Percentiles rank a stretch among this genome's conserved stretches.
Conservation (phyloP, 2,797 vertebrate genomes). For the Lagocephalus sceleratus region DNA sequence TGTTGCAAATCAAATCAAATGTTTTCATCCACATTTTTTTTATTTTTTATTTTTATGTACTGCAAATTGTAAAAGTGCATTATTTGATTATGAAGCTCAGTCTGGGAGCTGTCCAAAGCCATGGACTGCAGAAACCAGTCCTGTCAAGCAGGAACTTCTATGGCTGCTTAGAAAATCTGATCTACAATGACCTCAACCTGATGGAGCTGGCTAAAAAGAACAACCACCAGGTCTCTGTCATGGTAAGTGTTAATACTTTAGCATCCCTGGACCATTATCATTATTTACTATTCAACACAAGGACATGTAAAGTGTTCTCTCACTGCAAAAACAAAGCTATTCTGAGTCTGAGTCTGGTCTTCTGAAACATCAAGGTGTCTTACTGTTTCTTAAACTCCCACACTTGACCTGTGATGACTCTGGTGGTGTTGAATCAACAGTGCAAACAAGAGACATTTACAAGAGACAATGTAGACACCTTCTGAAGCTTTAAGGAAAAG, state of each 20-base stretch:
- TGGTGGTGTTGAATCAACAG: neutral
- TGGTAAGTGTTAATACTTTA: constrained; percentile 76
- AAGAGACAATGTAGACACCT: neutral
- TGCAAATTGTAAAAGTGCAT: neutral
- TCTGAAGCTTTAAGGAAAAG: too few species aligned
- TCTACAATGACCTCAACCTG: constrained; percentile 89
- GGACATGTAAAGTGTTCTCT: too few species aligned
- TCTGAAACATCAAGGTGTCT: too few species aligned
- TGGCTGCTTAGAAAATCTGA: constrained; percentile 93
- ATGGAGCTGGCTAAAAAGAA: constrained; percentile 88
- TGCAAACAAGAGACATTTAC: neutral
- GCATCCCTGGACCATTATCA: neutral
- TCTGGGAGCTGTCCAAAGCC: constrained; percentile 84
- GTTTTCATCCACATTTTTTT: neutral
- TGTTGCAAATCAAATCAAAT: neutral
- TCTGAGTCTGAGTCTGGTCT: too few species aligned
- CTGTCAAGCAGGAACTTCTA: constrained; percentile 92
- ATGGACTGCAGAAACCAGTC: constrained; percentile 85
- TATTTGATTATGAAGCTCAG: constrained; percentile 83
- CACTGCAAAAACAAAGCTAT: too few species aligned
- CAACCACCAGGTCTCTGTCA: constrained; percentile 87
- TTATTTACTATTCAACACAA: too few species aligned
- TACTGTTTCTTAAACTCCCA: neutral
- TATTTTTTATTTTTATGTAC: neutral
- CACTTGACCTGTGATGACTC: neutral